Conservation (phyloP, 2,797 vertebrate species). For the Petrocephalus sullivani region DNA sequence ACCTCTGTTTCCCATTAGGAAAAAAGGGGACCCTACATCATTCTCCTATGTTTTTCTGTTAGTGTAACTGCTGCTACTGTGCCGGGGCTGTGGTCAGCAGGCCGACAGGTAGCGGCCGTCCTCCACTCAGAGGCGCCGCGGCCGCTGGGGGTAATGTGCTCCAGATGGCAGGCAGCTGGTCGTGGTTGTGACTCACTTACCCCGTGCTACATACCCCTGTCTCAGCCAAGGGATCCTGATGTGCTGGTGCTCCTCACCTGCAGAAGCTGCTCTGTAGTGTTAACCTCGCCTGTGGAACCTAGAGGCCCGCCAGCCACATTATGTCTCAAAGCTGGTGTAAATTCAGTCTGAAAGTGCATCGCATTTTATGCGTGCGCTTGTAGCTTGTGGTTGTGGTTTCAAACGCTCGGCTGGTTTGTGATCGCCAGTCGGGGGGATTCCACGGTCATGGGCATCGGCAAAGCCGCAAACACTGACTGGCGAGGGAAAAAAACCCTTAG, state of each 20-base stretch:
- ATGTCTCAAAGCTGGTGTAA: too few species aligned
- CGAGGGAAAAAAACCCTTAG: neutral
- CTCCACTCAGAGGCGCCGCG: slow-evolving; percentile 55
- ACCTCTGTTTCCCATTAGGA: neutral
- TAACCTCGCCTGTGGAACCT: neutral
- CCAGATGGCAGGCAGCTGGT: slow-evolving; percentile 65
- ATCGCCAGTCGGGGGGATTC: neutral
- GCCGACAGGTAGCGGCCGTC: slow-evolving; percentile 62
- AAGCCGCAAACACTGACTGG: neutral
- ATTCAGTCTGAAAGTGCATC: neutral
- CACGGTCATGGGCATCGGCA: neutral
- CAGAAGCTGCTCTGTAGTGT: neutral
- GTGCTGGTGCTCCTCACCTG: neutral
- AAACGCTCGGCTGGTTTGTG: neutral
- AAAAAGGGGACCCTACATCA: neutral
- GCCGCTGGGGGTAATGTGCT: slow-evolving; percentile 60
- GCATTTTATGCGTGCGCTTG: neutral
- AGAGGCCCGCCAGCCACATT: neutral
- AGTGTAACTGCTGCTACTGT: slow-evolving; percentile 70
- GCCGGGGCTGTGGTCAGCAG: slow-evolving; percentile 62
- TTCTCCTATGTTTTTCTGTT: slow-evolving; percentile 50
- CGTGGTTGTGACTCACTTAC: slow-evolving; percentile 55
- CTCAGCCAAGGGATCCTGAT: neutral
- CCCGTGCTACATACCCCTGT: slow-evolving; percentile 29
- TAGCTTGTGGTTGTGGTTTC: neutral